These are phyloP conservation scores for Notiomystis cincta DNA, from an alignment of 2,113 vertebrate genomes.

Conservation along the genomic window DNA sequence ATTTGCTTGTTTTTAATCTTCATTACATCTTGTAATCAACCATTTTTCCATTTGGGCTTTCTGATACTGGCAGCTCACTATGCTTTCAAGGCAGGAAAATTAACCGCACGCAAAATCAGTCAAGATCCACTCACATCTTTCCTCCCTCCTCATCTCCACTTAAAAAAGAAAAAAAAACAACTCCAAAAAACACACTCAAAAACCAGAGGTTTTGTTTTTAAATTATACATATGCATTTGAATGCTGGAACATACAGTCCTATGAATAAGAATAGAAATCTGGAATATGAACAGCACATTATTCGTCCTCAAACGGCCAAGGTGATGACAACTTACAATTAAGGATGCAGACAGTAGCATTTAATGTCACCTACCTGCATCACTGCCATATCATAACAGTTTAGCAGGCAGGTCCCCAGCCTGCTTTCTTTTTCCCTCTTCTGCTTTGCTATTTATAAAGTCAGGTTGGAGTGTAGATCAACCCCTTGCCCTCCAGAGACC, in stretches of 20 bases:
- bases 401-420: conserved; percentile 44
- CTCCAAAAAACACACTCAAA: neutral
- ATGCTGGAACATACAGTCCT: neutral
- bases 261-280: conserved; percentile 9
- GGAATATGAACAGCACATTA: conserved; percentile 35
- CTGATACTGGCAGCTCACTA: neutral
- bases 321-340: conserved; percentile 66
- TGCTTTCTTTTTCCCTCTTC: conserved; percentile 42
- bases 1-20: conserved; percentile 42
- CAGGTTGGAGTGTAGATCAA: conserved; percentile 55
- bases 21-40: conserved; percentile 3
- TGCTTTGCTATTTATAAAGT: conserved; percentile 69
- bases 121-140: neutral
- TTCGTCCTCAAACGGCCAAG: conserved; percentile 28
- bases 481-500: conserved; percentile 51
- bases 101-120: neutral
- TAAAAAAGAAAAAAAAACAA: neutral
- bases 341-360: conserved; percentile 59
- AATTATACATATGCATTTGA: neutral
- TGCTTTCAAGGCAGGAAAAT: neutral
- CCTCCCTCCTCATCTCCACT: neutral
- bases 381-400: conserved; percentile 26
- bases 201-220: neutral
- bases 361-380: conserved; percentile 63
- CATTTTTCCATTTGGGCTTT: conserved; percentile 6